Conservation (phyloP, 2,888 invertebrate genomes). For the Meganola albula region DNA sequence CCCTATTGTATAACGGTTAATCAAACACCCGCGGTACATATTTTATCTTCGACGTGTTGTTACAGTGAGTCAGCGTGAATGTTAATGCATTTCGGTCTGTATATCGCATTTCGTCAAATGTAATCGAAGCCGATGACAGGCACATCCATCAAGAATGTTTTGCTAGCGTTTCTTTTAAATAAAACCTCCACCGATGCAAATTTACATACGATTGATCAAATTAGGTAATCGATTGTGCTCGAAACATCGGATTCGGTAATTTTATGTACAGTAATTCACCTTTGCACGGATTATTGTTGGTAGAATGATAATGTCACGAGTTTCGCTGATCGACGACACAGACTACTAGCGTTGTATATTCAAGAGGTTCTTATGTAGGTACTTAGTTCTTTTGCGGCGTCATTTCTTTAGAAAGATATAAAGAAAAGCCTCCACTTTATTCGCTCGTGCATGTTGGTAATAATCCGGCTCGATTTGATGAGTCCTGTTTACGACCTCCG, state of each 20-base stretch:
- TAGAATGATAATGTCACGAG: no score
- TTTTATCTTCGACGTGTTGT: constrained; percentile 33
- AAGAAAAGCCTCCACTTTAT: constrained; percentile 41
- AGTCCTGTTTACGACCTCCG: constrained; percentile 59
- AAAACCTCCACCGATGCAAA: constrained; percentile 59
- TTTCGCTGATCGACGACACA: no score
- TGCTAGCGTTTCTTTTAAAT: constrained; percentile 50
- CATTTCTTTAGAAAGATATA: constrained; percentile 25
- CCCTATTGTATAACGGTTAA: constrained; percentile 25
- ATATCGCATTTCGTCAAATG: constrained; percentile 69
- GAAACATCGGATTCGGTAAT: constrained; percentile 21
- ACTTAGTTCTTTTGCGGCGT: constrained; percentile 21
- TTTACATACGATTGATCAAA: constrained; percentile 38
- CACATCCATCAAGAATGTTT: constrained; percentile 63
- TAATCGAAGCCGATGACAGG: constrained; percentile 47
- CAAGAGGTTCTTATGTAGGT: no score
- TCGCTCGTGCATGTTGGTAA: constrained; percentile 49
- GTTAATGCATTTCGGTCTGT: constrained; percentile 63
- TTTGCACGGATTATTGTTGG: no score
- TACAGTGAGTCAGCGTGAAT: constrained; percentile 60
- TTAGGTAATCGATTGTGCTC: constrained; percentile 26
- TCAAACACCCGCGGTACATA: constrained; percentile 31
- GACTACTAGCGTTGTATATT: no score
- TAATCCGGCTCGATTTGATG: constrained; percentile 54
- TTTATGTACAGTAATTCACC: no score